These are phyloP conservation scores for Coptodon rendalli DNA, from an alignment of 2,113 vertebrate genomes.

Conservation along the genomic window DNA sequence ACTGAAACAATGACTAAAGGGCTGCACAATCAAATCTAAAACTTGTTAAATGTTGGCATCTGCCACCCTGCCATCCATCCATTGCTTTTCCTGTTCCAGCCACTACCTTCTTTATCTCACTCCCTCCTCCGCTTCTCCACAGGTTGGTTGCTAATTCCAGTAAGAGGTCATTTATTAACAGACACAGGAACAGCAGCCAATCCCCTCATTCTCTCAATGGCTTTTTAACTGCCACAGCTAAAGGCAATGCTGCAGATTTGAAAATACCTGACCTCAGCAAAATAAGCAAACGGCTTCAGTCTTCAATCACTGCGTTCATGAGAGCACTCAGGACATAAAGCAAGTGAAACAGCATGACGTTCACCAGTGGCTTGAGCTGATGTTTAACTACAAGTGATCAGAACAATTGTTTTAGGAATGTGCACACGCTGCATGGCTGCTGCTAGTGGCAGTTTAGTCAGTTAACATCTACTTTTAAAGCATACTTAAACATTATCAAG, in stretches of 20 bases:
- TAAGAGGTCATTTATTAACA: constrained; percentile 71
- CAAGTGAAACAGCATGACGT: neutral
- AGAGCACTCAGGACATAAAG: neutral
- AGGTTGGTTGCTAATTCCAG: constrained; percentile 63
- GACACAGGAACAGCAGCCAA: constrained; percentile 30
- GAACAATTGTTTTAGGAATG: neutral
- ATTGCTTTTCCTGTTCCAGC: neutral
- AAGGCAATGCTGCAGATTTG: constrained; percentile 12
- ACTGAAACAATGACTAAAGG: neutral
- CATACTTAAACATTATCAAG: neutral
- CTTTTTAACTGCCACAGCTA: constrained; percentile 55
- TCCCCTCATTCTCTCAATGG: constrained; percentile 58
- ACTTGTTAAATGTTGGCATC: neutral
- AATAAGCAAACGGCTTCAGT: neutral
- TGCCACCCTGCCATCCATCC: neutral
- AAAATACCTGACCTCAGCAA: constrained; percentile 37
- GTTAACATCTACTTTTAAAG: neutral
- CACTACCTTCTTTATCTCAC: neutral
- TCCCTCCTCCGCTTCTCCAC: neutral
- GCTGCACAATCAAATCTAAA: neutral
- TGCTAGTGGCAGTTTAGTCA: neutral
- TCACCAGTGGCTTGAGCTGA: neutral
- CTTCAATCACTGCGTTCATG: neutral
- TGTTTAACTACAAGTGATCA: neutral
- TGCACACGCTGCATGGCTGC: neutral